Evolutionary conservation across 2,113 vertebrate genomes (phyloP).

Genomic region (Pseudorasbora parva): DNA sequence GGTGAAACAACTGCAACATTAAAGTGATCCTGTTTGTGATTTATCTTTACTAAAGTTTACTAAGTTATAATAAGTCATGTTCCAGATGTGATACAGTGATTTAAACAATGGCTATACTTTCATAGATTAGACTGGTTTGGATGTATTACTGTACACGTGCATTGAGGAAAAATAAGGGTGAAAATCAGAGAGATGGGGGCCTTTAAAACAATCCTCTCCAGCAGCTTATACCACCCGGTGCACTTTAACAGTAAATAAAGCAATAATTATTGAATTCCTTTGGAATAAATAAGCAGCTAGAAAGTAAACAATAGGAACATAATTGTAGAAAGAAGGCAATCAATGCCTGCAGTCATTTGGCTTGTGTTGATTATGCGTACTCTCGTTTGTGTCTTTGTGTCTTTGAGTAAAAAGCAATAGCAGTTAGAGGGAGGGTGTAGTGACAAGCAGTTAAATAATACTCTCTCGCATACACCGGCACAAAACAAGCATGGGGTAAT

Average conservation of each 20-base stretch:
- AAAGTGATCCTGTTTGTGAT: conserved; percentile 1
- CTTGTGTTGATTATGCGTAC: conserved; percentile 98
- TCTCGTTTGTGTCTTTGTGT: conserved; percentile 68
- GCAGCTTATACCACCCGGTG: conserved; percentile 83
- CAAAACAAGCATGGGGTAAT: conserved; percentile 77
- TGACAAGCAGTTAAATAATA: conserved; percentile 78
- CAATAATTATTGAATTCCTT: conserved; percentile 99
- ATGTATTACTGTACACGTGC: conserved; percentile 66
- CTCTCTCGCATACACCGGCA: conserved; percentile 81
- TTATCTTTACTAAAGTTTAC: conserved; percentile 1
- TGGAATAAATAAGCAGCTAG: conserved; percentile 98
- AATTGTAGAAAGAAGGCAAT: conserved; percentile 98
- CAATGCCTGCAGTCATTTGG: conserved; percentile 99
- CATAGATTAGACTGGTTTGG: conserved; percentile 45
- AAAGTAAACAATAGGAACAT: conserved; percentile 99
- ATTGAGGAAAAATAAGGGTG: conserved; percentile 1
- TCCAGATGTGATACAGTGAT: background rate
- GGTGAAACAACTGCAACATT: background rate
- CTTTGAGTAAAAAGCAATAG: conserved; percentile 58
- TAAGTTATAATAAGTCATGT: background rate
- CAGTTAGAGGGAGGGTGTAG: conserved; percentile 54
- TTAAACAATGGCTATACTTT: background rate
- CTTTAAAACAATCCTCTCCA: conserved; percentile 78
- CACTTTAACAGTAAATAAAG: conserved; percentile 99
- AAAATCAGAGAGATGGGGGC: conserved; percentile 57